phyloP scores from a whole-genome alignment of 2,888 invertebrate species.

The Agonopterix heracliana region DNA sequence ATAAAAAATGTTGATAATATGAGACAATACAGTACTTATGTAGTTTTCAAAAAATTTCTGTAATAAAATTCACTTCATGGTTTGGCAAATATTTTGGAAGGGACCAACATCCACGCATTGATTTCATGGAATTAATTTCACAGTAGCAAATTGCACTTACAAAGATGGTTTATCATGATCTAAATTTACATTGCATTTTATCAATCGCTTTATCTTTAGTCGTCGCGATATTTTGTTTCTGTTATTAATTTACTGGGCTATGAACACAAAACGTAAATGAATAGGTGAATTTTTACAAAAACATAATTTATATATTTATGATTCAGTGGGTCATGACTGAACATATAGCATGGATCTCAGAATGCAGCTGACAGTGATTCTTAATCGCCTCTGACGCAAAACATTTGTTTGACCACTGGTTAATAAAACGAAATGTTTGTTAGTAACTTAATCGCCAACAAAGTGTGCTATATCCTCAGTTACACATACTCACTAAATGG shows the following conservation, averaged over 20 bases:
- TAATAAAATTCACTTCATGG: constrained; percentile 42
- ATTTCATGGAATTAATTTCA: constrained; percentile 32
- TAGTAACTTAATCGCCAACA: constrained; percentile 23
- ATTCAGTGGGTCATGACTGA: constrained; percentile 67
- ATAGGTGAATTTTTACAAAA: constrained; percentile 52
- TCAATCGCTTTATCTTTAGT: constrained; percentile 42
- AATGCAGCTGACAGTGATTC: constrained; percentile 64
- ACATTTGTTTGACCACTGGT: constrained; percentile 6
- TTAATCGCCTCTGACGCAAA: constrained; percentile 37
- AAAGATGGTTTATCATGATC: constrained; percentile 33
- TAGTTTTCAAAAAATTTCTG: constrained; percentile 51
- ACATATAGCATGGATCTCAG: constrained; percentile 74
- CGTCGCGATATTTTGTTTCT: constrained; percentile 38
- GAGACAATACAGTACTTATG: constrained; percentile 64
- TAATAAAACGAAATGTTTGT: not conserved
- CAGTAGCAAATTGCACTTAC: constrained; percentile 35
- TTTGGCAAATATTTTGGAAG: constrained; percentile 64
- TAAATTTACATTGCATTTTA: constrained; percentile 53
- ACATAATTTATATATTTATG: constrained; percentile 58
- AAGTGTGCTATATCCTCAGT: constrained; percentile 64
- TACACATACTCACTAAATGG: constrained; percentile 63
- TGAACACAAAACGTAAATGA: constrained; percentile 55
- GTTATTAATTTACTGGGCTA: constrained; percentile 59
- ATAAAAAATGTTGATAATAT: constrained; percentile 61
- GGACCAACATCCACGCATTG: constrained; percentile 65